Base-by-base conservation (phyloP, 1,140 invertebrate genomes). In the Drosophila punjabiensis region DNA sequence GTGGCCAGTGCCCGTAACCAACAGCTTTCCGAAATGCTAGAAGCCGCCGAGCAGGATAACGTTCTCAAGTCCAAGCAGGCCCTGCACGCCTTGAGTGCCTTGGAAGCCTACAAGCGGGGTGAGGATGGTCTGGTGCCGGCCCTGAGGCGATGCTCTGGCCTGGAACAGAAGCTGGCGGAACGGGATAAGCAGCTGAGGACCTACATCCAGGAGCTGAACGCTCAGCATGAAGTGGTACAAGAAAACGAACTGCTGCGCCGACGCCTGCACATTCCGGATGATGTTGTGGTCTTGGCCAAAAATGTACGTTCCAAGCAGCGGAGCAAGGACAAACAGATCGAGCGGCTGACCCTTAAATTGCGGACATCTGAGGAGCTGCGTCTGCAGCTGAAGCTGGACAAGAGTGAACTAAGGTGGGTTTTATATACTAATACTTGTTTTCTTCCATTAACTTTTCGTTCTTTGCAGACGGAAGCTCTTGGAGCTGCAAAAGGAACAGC, bases 261-360 rank as follows among this genome's bases (percentile, higher is more conserved):
- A 1, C 71, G 81, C 0, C 74, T 93, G 0, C 79, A 93, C 32
- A 93, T 93, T 5, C 91, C 92, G 8, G 91, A 93, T 10, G 92
- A 93, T 67, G 91, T 81, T 20, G 69, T 91, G 3, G 83, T 93
- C 16, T 35, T 84, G 14, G 79, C 91, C 24, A 93, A 91, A 48
- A 84, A 93, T 43, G 58, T 84, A 4, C 60, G 79, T 0, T 82
- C 93, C 41, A 93, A 93, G 63, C 85, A 93, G 47, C 78, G 90
- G 11, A 93, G 78, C 52, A 93, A 93, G 66, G 93, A 93, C 33
- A 93, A 93, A 48, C 90, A 92, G 45, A 93, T 93, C 8, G 93
- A 93, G 55, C 64, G 92, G 16, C 48, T 93, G 8, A 89, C 70
- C 4, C 74, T 93, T 0, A 93, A 93, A 47, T 58, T 93, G 56